phyloP scores from a whole-genome alignment of 2,113 vertebrate species.

The Bombycilla garrulus region DNA sequence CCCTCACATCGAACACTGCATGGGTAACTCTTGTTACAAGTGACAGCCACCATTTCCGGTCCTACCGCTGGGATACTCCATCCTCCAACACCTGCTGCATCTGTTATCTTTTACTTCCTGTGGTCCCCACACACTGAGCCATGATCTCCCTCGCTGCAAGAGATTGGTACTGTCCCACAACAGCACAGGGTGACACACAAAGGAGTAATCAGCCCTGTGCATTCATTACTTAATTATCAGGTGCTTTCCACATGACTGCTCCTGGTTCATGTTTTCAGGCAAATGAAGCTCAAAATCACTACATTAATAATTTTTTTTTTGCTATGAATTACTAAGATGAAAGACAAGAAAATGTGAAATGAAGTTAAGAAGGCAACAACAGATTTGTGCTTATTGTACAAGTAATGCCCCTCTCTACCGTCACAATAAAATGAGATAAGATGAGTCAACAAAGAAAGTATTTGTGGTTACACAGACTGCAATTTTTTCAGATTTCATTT shows the following conservation, averaged over 20 bases:
- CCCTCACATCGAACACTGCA: rapidly evolving
- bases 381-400: not conserved
- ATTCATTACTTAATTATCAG: slow-evolving; percentile 29
- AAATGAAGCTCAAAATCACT: slow-evolving; percentile 26
- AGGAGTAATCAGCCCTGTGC: not conserved
- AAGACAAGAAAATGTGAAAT: not conserved
- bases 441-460: not conserved
- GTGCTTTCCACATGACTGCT: not conserved
- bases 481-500: not conserved
- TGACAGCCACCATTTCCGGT: not conserved
- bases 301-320: not conserved
- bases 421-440: not conserved
- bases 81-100: not conserved
- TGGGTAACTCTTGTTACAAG: not conserved
- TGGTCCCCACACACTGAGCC: not conserved
- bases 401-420: not conserved
- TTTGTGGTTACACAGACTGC: not conserved
- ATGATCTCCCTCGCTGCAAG: not conserved
- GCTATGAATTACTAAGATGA: not conserved
- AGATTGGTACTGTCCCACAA: not conserved
- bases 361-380: not conserved
- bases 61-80: not conserved
- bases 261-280: not conserved
- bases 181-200: not conserved
- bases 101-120: not conserved